A percentile compares a stretch with the other conserved stretches of the same genome.
Conservation (phyloP, 2,888 invertebrate genomes). For the Drosophila austrosaltans region DNA sequence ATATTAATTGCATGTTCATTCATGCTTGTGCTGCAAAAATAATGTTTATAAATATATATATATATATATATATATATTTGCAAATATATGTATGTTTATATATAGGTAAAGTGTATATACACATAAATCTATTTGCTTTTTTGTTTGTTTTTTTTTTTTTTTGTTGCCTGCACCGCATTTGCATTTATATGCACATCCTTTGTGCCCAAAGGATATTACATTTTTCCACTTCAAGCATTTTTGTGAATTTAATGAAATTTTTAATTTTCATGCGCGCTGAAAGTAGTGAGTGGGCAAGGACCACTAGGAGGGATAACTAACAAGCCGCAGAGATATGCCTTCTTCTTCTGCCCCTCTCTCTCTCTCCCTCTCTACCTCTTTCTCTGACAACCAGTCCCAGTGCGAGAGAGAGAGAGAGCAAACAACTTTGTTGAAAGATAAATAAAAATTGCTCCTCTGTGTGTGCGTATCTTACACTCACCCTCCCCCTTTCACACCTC, state of each 20-base stretch:
- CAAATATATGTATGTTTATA: constrained; percentile 21
- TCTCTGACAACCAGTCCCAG: constrained; percentile 6
- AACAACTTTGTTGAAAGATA: constrained; percentile 38
- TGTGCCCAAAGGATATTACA: constrained; percentile 80
- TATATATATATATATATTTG: neutral
- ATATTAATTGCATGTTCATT: constrained; percentile 61
- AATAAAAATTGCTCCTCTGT: constrained; percentile 37
- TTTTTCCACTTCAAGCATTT: constrained; percentile 78
- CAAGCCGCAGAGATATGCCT: constrained; percentile 50
- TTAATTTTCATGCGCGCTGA: constrained; percentile 72
- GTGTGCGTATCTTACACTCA: constrained; percentile 15
- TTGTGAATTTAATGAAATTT: constrained; percentile 79
- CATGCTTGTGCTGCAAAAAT: constrained; percentile 49
- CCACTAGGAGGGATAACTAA: constrained; percentile 27
- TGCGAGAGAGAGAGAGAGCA: neutral
- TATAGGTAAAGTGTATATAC: neutral
- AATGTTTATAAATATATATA: constrained; percentile 1
- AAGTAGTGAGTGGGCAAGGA: neutral
- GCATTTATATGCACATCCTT: constrained; percentile 67
- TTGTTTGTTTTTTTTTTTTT: neutral
- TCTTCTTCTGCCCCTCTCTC: constrained; percentile 14
- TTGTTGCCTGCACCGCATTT: constrained; percentile 43
- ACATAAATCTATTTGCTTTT: constrained; percentile 6
- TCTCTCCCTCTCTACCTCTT: neutral
- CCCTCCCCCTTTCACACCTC: neutral